Evolutionary conservation across 2,888 invertebrate species (phyloP).

Genomic region (Dinocampus coccinellae): DNA sequence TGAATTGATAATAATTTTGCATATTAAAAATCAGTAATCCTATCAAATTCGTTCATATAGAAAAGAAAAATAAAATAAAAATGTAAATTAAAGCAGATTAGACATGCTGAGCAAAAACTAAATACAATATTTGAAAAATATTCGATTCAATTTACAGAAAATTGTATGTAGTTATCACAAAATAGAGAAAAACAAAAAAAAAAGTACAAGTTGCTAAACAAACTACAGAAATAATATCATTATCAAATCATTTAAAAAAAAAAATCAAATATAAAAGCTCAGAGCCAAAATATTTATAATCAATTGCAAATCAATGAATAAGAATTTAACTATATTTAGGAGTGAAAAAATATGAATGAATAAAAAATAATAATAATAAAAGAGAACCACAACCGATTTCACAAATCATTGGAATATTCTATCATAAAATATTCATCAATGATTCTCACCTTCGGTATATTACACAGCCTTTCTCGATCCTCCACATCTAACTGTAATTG

Average conservation of each 20-base stretch:
- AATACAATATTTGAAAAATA: not conserved
- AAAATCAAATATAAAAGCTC: not conserved
- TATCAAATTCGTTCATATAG: not conserved
- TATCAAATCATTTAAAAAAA: not conserved
- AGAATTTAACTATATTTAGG: not conserved
- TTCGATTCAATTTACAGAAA: not conserved
- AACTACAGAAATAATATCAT: too few species aligned
- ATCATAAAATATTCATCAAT: slow-evolving; percentile 13
- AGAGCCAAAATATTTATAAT: slow-evolving; percentile 28
- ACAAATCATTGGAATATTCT: slow-evolving; percentile 20
- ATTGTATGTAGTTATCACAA: too few species aligned
- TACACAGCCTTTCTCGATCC: slow-evolving; percentile 69
- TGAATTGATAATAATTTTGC: slow-evolving; percentile 19
- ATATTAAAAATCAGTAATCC: not conserved
- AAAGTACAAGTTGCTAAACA: too few species aligned
- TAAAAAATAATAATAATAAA: not conserved
- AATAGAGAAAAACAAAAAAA: too few species aligned
- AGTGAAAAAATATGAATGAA: not conserved
- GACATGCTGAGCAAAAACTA: slow-evolving; percentile 6
- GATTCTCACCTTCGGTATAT: slow-evolving; percentile 67
- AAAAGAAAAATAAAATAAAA: not conserved
- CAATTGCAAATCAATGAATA: not conserved
- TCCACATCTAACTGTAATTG: slow-evolving; percentile 69
- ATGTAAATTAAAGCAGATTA: slow-evolving; percentile 2
- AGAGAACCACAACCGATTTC: slow-evolving; percentile 13